These are phyloP conservation scores for Actinia tenebrosa DNA, from an alignment of 64 coral and sea anemone genomes.

Conservation along the genomic window DNA sequence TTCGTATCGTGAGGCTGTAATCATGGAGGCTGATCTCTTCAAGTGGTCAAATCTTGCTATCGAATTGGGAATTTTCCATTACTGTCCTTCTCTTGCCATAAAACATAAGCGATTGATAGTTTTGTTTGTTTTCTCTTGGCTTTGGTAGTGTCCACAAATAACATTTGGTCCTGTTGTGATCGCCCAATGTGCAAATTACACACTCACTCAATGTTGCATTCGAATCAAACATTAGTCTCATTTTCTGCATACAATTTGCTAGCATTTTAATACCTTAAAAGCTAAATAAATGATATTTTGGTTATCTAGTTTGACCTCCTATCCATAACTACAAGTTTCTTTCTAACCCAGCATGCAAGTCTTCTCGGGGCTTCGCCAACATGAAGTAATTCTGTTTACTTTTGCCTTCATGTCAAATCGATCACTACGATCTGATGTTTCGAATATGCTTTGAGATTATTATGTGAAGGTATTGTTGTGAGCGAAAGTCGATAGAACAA, in stretches of 20 bases:
- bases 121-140: constrained; percentile 24
- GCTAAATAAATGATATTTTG: neutral
- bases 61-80: neutral
- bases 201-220: neutral
- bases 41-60: constrained; percentile 1
- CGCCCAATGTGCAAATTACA: constrained; percentile 14
- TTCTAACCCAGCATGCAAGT: neutral
- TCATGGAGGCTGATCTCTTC: constrained; percentile 8
- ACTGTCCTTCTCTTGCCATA: neutral
- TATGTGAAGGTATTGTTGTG: neutral
- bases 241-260: neutral
- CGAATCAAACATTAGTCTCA: neutral
- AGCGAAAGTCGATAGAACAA: neutral
- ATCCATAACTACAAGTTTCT: neutral
- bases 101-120: neutral
- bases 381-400: neutral
- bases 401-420: neutral
- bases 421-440: constrained; percentile 4
- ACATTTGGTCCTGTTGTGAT: constrained; percentile 13
- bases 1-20: constrained; percentile 2
- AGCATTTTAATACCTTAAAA: neutral
- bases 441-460: neutral
- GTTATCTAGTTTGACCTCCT: constrained; percentile 5
- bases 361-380: neutral
- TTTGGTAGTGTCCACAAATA: constrained; percentile 17